Base-by-base conservation (phyloP, 1,140 invertebrate species). In the Adelges cooleyi region DNA sequence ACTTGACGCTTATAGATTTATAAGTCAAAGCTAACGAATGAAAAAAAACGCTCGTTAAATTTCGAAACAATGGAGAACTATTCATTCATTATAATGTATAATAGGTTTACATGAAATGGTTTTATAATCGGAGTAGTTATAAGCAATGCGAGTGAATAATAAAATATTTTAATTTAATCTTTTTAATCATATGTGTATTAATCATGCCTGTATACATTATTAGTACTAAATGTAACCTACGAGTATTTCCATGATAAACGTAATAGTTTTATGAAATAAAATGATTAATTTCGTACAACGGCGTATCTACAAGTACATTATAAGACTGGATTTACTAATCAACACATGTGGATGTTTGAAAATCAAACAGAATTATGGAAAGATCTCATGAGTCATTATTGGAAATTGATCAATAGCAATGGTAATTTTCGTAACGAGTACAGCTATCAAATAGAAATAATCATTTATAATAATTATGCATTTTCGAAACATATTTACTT, bases 101-200 rank as follows among this genome's bases (percentile, higher is more conserved):
- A 80, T 92, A 53, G 84, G 85, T 68, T 76, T 92, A 15, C 75
- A 95, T 11, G 87, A 90, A 73, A 88, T 84, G 81, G n/a, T n/a
- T n/a, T n/a, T n/a, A 74, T 92, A 25, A 78, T 84, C 1, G 76
- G 78, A 36, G 80, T 54, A 76, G 69, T 82, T 23, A 77, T 82
- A 65, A 76, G 71, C 2, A 76, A 79, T 33, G 53, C 22, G 33
- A 38, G n/a, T 52, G 9, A 69, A 69, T 46, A 42, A 42, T 33
- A 5, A 33, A 33, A 6, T 33, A 6, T 33, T 33, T 5, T 33
- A 6, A 33, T 33, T 33, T 33, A 33, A 33, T 6, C 10, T 44
- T n/a, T 27, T 15, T 48, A 20, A 11, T 36, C 23, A 9, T 22
- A 59, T 38, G n/a, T n/a, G n/a, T n/a, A n/a, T n/a, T n/a, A n/a